Conservation (phyloP, 2,797 vertebrate species). For the Otolemur crassicaudatus region DNA sequence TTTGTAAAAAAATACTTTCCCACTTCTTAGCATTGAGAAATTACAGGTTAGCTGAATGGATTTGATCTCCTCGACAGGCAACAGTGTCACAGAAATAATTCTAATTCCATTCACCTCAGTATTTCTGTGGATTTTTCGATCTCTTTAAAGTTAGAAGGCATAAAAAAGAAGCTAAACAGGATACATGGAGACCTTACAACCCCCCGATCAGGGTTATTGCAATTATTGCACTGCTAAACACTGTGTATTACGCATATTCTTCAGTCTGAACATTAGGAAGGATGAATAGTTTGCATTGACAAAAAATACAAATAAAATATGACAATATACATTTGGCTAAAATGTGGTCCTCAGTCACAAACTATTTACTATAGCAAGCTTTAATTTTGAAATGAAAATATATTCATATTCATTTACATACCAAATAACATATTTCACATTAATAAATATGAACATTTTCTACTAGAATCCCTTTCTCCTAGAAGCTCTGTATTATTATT, state of each 20-base stretch:
- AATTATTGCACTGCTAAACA: neutral
- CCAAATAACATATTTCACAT: neutral
- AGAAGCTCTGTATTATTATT: neutral
- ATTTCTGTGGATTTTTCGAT: neutral
- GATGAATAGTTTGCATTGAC: neutral
- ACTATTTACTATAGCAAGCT: neutral
- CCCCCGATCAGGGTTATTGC: neutral
- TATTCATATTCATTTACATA: neutral
- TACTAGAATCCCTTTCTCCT: neutral
- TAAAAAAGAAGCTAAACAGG: neutral
- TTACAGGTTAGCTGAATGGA: conserved; percentile 44
- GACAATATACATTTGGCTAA: neutral
- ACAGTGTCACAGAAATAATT: conserved; percentile 50
- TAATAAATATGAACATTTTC: neutral
- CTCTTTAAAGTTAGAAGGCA: neutral
- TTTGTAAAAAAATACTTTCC: neutral
- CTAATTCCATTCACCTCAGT: conserved; percentile 61
- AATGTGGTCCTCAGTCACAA: neutral
- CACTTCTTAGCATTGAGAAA: neutral
- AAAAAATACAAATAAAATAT: neutral
- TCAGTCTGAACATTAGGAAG: neutral
- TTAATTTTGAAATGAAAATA: neutral
- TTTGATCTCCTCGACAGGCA: conserved; percentile 25
- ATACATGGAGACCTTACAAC: neutral
- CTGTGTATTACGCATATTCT: neutral